Evolutionary conservation across 2,888 invertebrate species (phyloP), one percentile per base, ranked within the genome.

Genomic region (Synergus itoensis): DNA sequence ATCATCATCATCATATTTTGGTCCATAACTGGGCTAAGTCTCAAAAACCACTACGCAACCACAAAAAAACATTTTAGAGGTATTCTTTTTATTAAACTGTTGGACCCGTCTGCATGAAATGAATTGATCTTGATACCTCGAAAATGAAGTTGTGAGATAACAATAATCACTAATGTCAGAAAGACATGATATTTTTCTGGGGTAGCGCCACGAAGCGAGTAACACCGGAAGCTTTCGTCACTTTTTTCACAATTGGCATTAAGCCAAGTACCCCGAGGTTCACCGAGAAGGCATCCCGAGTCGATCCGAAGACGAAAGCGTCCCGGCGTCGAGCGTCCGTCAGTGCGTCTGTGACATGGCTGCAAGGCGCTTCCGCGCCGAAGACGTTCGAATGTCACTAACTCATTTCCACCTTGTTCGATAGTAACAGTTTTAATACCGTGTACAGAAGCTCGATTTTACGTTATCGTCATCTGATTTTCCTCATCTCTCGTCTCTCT

Each of bases 291-390:
- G 90, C 90, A 87, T 88, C 87, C 89, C 91, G 92, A 92, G 84
- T 84, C 82, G 86, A 85, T 82, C 90, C 91, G 91, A 91, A 89
- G 89, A 87, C 88, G 84, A 81, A 81, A 87, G 92, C 92, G 92
- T 92, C 92, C 91, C 91, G 92, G 92, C 91, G 91, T 90, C 90
- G 91, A 88, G 88, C 88, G 88, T 90, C 90, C 91, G 92, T 91
- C 91, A 92, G 92, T 92, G 91, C 91, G 91, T 88, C 89, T 90
- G 91, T 90, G 91, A 92, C 91, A 91, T 91, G 91, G 90, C 89
- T 91, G 88, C 89, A 89, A 90, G 90, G 88, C 91, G 91, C 89
- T 91, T 87, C 89, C 90, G 87, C 89, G 89, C 90, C 87, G 77
- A 81, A 82, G 78, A 83, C 80, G 82, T 60, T 73, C 45, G 45